Conservation (phyloP, 2,888 invertebrate species). For the Eupithecia insigniata region DNA sequence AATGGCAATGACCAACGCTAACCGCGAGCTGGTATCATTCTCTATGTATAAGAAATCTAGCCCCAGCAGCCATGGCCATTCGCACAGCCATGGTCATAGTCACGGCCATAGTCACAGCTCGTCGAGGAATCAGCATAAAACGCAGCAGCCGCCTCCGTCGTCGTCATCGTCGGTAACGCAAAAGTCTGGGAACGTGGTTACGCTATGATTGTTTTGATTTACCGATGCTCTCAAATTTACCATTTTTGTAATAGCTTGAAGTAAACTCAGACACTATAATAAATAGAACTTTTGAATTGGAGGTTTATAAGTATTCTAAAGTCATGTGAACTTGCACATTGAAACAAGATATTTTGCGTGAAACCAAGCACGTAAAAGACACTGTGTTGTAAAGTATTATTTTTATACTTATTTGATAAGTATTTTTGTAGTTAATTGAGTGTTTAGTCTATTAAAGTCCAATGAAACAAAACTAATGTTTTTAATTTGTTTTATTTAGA, state of each 20-base stretch:
- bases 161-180: conserved; percentile 38
- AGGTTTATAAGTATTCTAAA: not conserved
- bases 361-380: not conserved
- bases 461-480: conserved; percentile 37
- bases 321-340: not conserved
- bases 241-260: not conserved
- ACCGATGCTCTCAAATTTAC: not conserved
- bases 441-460: conserved; percentile 20
- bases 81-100: conserved; percentile 55
- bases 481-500: conserved; percentile 42
- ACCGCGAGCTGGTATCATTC: conserved; percentile 78
- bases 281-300: not conserved
- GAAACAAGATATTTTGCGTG: not conserved
- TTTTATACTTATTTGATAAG: conserved; percentile 11
- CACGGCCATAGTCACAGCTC: conserved; percentile 56
- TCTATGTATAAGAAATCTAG: conserved; percentile 78
- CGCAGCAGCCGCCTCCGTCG: conserved; percentile 9
- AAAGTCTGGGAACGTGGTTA: conserved; percentile 63
- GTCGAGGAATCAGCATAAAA: conserved; percentile 52
- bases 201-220: conserved; percentile 55
- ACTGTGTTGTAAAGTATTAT: conserved; percentile 4
- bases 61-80: conserved; percentile 57
- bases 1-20: conserved; percentile 81
- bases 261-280: not conserved
- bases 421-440: conserved; percentile 6